Conservation (phyloP, 64 coral and sea anemone species). For the Pocillopora verrucosa region DNA sequence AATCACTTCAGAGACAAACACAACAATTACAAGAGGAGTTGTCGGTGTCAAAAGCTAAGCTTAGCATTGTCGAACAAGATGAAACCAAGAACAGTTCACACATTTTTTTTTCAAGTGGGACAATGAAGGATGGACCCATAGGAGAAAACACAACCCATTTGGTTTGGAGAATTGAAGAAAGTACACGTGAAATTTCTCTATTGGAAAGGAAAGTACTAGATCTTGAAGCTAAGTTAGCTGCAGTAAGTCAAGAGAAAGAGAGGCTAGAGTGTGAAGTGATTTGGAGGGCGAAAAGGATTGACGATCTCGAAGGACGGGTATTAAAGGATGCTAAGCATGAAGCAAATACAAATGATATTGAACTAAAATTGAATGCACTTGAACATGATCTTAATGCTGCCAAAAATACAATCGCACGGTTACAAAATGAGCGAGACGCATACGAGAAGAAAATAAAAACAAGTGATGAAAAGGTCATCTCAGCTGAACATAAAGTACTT, state of each 20-base stretch:
- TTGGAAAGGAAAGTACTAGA: neutral
- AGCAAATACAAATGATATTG: neutral
- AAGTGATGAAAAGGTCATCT: neutral
- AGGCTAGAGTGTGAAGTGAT: neutral
- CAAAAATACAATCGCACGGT: neutral
- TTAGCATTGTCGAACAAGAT: neutral
- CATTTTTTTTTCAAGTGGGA: neutral
- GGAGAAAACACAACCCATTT: neutral
- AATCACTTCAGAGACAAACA: neutral
- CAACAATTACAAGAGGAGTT: neutral
- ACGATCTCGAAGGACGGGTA: neutral
- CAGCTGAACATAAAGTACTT: neutral
- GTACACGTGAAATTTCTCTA: neutral
- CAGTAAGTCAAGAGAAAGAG: neutral
- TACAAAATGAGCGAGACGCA: neutral
- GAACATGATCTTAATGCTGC: neutral
- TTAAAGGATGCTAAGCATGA: neutral
- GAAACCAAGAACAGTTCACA: neutral
- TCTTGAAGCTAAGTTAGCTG: neutral
- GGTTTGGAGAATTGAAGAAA: neutral
- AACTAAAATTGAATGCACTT: neutral
- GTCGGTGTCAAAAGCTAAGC: neutral
- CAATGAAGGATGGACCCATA: neutral
- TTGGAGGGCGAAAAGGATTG: conserved; percentile 2
- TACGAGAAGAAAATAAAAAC: neutral